Percentiles rank a stretch among this genome's conserved stretches.
Evolutionary conservation across 2,113 vertebrate genomes (phyloP).

Genomic region (Bucco capensis): DNA sequence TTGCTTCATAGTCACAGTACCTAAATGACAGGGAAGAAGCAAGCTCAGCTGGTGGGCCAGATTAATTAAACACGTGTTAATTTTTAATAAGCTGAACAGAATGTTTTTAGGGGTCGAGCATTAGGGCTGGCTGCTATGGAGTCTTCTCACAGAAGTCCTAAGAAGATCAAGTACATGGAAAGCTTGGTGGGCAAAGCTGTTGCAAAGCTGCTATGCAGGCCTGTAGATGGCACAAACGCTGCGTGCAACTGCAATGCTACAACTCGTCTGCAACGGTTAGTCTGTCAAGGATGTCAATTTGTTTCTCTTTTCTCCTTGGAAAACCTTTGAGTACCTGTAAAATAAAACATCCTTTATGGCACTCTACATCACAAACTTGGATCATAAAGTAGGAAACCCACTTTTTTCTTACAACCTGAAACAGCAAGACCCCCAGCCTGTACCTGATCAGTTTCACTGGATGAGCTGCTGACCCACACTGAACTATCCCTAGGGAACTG

Average conservation of each 20-base stretch:
- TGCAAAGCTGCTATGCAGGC: background rate
- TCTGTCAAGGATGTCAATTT: background rate
- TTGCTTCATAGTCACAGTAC: background rate
- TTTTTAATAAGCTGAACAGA: background rate
- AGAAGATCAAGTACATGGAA: accelerated
- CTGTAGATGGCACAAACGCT: slow-evolving; percentile 55
- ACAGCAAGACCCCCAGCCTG: background rate
- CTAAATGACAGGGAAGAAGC: background rate
- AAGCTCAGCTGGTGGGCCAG: background rate
- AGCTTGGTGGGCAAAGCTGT: background rate
- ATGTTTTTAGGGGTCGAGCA: background rate
- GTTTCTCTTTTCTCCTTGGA: background rate
- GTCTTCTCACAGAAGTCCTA: background rate
- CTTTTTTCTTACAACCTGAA: background rate
- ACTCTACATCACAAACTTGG: background rate
- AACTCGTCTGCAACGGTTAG: no score
- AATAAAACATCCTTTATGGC: background rate
- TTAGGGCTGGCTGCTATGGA: background rate
- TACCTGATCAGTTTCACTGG: background rate
- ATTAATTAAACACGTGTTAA: background rate
- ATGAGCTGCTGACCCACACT: background rate
- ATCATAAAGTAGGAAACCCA: background rate
- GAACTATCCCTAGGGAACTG: background rate
- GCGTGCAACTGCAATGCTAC: background rate
- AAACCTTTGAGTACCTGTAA: background rate